A percentile compares a stretch with the other conserved stretches of the same genome.
phyloP scores from a whole-genome alignment of 1,140 invertebrate genomes.

The Hylaeus anthracinus region DNA sequence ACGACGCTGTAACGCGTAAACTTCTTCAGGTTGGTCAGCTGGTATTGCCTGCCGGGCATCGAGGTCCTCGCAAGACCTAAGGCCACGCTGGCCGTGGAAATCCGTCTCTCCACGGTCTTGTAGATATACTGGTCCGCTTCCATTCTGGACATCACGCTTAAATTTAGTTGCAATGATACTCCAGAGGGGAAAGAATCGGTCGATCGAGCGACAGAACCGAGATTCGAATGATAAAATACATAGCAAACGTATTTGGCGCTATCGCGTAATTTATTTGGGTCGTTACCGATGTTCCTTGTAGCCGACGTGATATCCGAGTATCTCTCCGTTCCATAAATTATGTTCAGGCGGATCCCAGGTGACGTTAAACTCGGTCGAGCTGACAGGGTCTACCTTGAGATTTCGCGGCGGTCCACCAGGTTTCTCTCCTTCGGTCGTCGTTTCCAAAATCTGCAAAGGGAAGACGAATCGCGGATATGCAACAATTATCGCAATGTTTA shows the following conservation, averaged over 20 bases:
- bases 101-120: conserved; percentile 77
- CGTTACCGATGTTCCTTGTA: conserved; percentile 85
- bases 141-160: conserved; percentile 57
- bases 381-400: conserved; percentile 91
- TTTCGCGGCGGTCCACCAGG: conserved; percentile 93
- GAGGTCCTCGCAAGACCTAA: conserved; percentile 77
- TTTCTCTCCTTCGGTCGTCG: conserved; percentile 78
- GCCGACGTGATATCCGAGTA: conserved; percentile 96
- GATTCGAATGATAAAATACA: too few relatives aligned
- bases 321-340: conserved; percentile 94
- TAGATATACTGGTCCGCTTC: conserved; percentile 77
- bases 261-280: conserved; percentile 29
- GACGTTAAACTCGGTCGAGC: conserved; percentile 93
- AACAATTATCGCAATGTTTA: too few relatives aligned
- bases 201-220: not conserved
- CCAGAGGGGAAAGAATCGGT: not conserved
- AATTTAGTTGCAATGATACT: not conserved
- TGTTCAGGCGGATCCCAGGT: conserved; percentile 94
- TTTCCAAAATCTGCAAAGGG: conserved; percentile 83
- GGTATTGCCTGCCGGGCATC: conserved; percentile 77
- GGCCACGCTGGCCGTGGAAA: conserved; percentile 77
- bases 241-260: too few relatives aligned
- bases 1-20: conserved; percentile 94
- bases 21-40: conserved; percentile 85
- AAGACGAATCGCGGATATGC: too few relatives aligned